Conservation (phyloP, 2,113 vertebrate species). For the Oxyura jamaicensis region DNA sequence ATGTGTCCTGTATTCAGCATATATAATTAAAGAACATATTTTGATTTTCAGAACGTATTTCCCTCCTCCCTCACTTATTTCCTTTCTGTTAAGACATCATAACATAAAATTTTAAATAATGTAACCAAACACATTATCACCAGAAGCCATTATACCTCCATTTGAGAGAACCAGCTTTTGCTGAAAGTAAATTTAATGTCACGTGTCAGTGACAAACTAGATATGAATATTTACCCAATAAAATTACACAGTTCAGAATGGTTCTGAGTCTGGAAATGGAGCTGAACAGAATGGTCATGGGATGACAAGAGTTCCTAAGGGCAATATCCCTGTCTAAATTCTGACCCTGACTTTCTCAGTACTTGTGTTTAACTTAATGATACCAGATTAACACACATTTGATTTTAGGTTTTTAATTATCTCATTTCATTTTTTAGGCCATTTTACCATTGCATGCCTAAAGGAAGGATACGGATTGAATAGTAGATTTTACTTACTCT, state of each 20-base stretch:
- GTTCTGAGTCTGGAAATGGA: background rate
- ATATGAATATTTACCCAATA: background rate
- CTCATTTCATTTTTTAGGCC: background rate
- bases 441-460: background rate
- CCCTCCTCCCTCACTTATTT: background rate
- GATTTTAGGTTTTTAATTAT: background rate
- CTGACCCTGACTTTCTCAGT: background rate
- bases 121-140: background rate
- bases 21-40: background rate
- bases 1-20: background rate
- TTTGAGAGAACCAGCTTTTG: background rate
- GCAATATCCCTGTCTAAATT: background rate
- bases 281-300: background rate
- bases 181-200: background rate
- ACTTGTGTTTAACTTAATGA: background rate
- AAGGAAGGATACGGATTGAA: background rate
- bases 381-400: background rate
- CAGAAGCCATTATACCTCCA: background rate
- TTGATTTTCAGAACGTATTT: background rate
- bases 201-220: background rate
- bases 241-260: background rate
- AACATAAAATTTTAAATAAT: background rate
- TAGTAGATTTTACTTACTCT: background rate
- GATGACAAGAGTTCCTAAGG: background rate
- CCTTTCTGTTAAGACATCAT: background rate